Evolutionary conservation across 2,113 vertebrate species (phyloP), one percentile per base, ranked within the genome.

Genomic region (Nycticorax nycticorax): DNA sequence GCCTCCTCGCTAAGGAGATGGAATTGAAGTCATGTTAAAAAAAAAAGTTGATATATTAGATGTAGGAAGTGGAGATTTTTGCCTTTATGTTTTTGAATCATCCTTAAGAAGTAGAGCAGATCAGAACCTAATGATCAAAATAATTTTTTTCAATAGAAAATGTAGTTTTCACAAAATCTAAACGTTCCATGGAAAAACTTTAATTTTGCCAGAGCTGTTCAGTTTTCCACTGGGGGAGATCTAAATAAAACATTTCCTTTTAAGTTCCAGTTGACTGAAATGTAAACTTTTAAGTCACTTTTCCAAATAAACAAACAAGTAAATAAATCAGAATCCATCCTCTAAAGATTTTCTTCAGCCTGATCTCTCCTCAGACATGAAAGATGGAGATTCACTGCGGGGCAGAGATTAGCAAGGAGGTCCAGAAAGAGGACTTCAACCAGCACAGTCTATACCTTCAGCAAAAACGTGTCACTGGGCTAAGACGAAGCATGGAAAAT

Each of bases 221-320:
- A 72, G 48, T 84, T 96, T 93, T 95, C 92, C 92, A 89, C 83
- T 79, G 57, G 80, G 91, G 45, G 56, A 87, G 69, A 95, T 87
- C 84, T 92, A 88, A 95, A 93, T 69, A 91, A 94, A 91, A 92
- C 45, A 88, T 95, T 96, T 92, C 73, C 84, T 97, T 97, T 97
- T 89, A 97, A 95, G 96, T 91, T 95, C 68, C 88, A 87, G 80
- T 95, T 85, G 92, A 85, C 41, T 72, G 77, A 91, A 93, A 95
- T 69, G 66, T 41, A 97, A 95, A 87, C 52, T 82, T 92, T 85
- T 66, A 87, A 91, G 84, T 57, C 66, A 81, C 10, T 92, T 97
- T 94, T 92, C 69, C 74, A 95, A 96, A 91, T 71, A 91, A 93
- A 93, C 41, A 87, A 89, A 92, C 76, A 92, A 93, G 63, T 80